These are phyloP conservation scores for Habrosyne pyritoides DNA, from an alignment of 2,888 invertebrate genomes.

Conservation along the genomic window DNA sequence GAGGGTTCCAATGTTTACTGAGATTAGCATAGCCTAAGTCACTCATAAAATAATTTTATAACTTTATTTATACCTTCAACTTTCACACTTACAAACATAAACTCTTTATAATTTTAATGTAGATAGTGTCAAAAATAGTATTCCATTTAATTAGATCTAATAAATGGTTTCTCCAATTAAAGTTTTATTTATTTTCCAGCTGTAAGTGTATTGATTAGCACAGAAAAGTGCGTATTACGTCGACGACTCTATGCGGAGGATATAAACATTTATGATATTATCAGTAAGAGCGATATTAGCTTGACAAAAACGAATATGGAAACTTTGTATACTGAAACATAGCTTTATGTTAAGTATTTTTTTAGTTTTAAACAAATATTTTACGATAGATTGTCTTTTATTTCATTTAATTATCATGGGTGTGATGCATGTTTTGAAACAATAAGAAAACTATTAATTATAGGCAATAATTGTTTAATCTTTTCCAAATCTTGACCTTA, in stretches of 20 bases:
- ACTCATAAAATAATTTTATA: no score
- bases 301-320: conserved; percentile 33
- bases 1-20: no score
- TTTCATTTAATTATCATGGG: neutral
- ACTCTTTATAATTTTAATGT: no score
- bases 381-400: neutral
- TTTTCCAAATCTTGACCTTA: neutral
- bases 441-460: neutral
- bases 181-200: conserved; percentile 50
- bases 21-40: no score
- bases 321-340: neutral
- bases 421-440: no score
- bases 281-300: conserved; percentile 67
- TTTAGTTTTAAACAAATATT: neutral
- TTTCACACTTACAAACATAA: no score
- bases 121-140: no score
- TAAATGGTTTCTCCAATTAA: no score
- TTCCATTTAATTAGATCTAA: no score
- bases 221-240: conserved; percentile 62
- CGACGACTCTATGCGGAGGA: conserved; percentile 43
- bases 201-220: conserved; percentile 62
- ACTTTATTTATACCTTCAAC: no score
- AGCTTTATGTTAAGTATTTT: conserved; percentile 18
- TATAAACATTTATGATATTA: conserved; percentile 53
- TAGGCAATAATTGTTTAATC: neutral